Conservation (phyloP, 2,888 invertebrate species). For the Ypsolopha scabrella region DNA sequence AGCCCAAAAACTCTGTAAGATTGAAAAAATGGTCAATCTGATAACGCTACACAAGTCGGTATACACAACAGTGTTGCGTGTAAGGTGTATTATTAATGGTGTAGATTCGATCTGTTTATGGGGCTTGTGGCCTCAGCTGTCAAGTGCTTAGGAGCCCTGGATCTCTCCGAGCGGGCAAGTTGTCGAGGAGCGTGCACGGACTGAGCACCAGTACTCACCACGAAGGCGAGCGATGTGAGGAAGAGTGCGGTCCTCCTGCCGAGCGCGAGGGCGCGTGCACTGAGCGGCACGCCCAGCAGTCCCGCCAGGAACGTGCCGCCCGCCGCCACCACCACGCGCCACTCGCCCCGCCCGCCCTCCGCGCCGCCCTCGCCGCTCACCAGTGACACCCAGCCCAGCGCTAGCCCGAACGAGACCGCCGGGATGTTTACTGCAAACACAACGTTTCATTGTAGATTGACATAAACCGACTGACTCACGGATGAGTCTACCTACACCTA, state of each 20-base stretch:
- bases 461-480: no score
- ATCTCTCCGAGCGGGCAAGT: no score
- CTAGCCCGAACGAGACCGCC: conserved; percentile 40
- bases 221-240: neutral
- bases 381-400: conserved; percentile 49
- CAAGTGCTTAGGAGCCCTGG: no score
- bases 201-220: neutral
- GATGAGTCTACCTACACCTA: no score
- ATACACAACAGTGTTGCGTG: no score
- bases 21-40: no score
- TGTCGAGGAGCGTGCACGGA: neutral
- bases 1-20: no score
- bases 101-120: no score
- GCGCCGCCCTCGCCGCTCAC: conserved; percentile 30
- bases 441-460: no score
- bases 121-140: no score
- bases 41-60: no score
- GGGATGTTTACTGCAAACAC: conserved; percentile 20
- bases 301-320: conserved; percentile 27
- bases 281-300: conserved; percentile 35
- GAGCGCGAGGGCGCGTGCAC: conserved; percentile 27
- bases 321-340: conserved; percentile 21
- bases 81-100: no score
- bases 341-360: conserved; percentile 17
- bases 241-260: conserved; percentile 23